A percentile compares a stretch with the other conserved stretches of the same genome.
These are phyloP conservation scores for Neolamprologus cancellatus DNA, from an alignment of 2,113 vertebrate genomes.

Conservation along the genomic window DNA sequence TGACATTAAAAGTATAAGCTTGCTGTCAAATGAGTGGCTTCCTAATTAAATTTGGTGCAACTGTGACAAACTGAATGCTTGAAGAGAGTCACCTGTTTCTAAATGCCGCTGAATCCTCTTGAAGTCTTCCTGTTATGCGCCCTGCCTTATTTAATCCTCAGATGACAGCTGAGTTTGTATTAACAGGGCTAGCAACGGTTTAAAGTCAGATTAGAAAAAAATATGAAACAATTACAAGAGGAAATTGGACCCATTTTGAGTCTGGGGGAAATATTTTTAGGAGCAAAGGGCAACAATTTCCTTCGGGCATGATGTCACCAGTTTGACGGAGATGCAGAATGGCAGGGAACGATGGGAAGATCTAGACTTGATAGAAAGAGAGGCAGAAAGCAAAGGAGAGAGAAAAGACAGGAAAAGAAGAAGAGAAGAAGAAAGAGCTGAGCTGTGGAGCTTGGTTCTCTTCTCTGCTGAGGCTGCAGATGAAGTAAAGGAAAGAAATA, in stretches of 20 bases:
- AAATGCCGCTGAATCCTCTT: not conserved
- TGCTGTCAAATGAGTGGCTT: not conserved
- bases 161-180: not conserved
- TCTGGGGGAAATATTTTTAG: not conserved
- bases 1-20: not conserved
- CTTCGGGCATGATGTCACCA: not conserved
- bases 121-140: not conserved
- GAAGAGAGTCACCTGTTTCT: not conserved
- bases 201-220: constrained; percentile 36
- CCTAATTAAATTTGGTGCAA: not conserved
- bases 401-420: not conserved
- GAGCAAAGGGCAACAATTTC: not conserved
- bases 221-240: not conserved
- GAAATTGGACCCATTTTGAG: not conserved
- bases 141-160: not conserved
- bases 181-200: constrained; percentile 2
- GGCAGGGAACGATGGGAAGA: not conserved
- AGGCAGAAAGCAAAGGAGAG: not conserved
- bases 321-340: not conserved
- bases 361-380: not conserved
- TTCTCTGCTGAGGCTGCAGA: not conserved
- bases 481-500: not conserved
- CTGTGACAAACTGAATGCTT: not conserved
- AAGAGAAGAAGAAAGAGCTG: not conserved
- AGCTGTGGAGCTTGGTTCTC: not conserved